Percentiles rank a stretch among this genome's conserved stretches.
phyloP scores from a whole-genome alignment of 2,888 invertebrate genomes.

The Halictus ligatus region DNA sequence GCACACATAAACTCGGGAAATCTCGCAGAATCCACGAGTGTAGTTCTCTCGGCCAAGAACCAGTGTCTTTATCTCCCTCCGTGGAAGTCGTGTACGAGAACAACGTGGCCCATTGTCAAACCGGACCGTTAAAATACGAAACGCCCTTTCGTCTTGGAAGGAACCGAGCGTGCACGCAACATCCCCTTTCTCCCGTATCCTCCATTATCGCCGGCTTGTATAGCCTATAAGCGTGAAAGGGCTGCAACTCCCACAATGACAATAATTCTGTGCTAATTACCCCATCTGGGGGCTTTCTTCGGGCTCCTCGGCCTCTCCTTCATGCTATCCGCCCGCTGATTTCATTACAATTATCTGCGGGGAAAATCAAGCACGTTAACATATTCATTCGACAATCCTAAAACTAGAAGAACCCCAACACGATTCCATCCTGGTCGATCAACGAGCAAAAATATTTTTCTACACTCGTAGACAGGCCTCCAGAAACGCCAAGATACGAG shows the following conservation, averaged over 20 bases:
- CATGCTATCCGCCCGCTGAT: constrained; percentile 20
- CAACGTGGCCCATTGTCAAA: constrained; percentile 76
- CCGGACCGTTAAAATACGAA: constrained; percentile 81
- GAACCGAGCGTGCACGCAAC: constrained; percentile 52
- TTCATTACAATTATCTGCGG: not conserved
- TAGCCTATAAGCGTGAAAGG: constrained; percentile 74
- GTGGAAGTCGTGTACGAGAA: constrained; percentile 65
- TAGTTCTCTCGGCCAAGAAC: constrained; percentile 48
- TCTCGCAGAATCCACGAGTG: constrained; percentile 25
- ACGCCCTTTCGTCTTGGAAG: constrained; percentile 73
- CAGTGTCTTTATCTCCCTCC: constrained; percentile 69
- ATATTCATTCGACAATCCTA: not conserved
- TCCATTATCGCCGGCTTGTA: constrained; percentile 72
- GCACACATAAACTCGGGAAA: constrained; percentile 3
- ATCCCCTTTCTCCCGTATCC: constrained; percentile 52
- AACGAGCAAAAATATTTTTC: not conserved
- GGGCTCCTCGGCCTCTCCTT: constrained; percentile 30
- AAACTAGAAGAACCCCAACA: not conserved
- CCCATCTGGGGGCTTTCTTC: constrained; percentile 57
- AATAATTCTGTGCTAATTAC: constrained; percentile 79
- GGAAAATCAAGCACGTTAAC: not conserved
- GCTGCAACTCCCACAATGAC: constrained; percentile 72
- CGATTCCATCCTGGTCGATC: no score
- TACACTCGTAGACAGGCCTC: not conserved
- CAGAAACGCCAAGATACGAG: not conserved